These are phyloP conservation scores for Heteromyza rotundicornis DNA, from an alignment of 2,888 invertebrate genomes.

Conservation along the genomic window DNA sequence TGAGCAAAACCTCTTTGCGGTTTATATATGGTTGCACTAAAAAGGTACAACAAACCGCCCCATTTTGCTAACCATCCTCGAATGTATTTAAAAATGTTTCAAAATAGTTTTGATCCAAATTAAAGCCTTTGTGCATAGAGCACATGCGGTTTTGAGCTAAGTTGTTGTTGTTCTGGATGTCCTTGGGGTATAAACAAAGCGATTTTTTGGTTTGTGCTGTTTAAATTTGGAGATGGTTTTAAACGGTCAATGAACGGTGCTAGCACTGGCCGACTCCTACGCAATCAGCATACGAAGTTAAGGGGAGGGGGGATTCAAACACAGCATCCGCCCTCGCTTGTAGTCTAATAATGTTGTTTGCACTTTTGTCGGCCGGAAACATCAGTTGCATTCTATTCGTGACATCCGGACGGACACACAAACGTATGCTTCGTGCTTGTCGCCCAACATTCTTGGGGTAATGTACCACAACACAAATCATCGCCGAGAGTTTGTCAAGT, in stretches of 20 bases:
- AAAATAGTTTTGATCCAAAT: slow-evolving; percentile 23
- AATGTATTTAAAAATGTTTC: slow-evolving; percentile 24
- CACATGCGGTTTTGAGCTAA: too few relatives aligned
- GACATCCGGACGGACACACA: slow-evolving; percentile 22
- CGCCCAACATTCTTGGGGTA: neutral
- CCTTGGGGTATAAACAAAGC: slow-evolving; percentile 2
- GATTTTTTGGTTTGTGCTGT: neutral
- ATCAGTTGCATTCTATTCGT: slow-evolving; percentile 34
- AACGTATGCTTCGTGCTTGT: neutral
- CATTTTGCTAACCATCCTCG: slow-evolving; percentile 2
- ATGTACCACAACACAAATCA: slow-evolving; percentile 40
- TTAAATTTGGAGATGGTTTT: neutral
- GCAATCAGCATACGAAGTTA: too few relatives aligned
- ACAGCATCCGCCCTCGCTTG: too few relatives aligned
- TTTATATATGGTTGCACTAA: slow-evolving; percentile 7
- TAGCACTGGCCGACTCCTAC: too few relatives aligned
- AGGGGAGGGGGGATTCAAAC: too few relatives aligned
- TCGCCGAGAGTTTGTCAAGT: slow-evolving; percentile 43
- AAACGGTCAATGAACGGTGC: neutral
- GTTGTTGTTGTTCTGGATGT: neutral
- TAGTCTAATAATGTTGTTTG: slow-evolving; percentile 31
- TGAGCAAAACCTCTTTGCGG: slow-evolving; percentile 22
- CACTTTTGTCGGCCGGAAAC: slow-evolving; percentile 34
- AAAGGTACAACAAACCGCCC: neutral
- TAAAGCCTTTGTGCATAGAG: slow-evolving; percentile 10